Base-by-base conservation (phyloP, 2,888 invertebrate genomes). In the Diaperis boleti region DNA sequence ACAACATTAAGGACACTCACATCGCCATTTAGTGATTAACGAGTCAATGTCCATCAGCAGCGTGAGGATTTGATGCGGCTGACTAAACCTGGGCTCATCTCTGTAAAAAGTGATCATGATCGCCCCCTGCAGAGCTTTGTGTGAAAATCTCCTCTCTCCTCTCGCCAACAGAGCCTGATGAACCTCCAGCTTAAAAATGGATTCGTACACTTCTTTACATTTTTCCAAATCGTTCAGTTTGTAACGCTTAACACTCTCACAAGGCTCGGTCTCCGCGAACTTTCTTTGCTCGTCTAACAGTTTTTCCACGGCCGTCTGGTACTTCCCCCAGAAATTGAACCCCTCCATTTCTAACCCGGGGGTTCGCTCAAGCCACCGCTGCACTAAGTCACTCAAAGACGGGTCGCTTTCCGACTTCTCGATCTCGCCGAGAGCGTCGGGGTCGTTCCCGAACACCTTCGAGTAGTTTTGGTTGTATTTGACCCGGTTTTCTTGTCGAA, bases 21-120 rank as follows among this genome's bases (percentile, higher is more conserved):
- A 97, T 81, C 99, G 88, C 99, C 99, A 99, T 83, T 99, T 99
- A 33, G 97, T 98, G 76, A 99, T 94, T 60, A 97, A 86, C 0
- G 97, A 95, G 84, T 99, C 99, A 52, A 99, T 96, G 78, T 99
- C 98, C 94, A 98, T 98, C 17, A 99, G 88, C 8, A 96, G 86
- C 0, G 92, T 94, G 8, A 99, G 85, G 65, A 99, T 87, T 82
- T 98, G 98, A 83, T 97, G 97, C 0, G 98, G 98, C 80, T 98
- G 97, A 72, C 96, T 96, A 84, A 99, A 99, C 42, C 98, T 87
- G 0, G 98, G 97, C 83, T 98, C 96, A 77, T 98, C 97, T 41
- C 98, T 85, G 82, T 98, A 98, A 79, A 98, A 92, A 1, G 94
- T 97, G 59, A 99, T 97, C 94, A 99, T 95, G 77, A 99, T 92